phyloP scores from a whole-genome alignment of 2,888 invertebrate genomes.

The Drosophila bunnanda region DNA sequence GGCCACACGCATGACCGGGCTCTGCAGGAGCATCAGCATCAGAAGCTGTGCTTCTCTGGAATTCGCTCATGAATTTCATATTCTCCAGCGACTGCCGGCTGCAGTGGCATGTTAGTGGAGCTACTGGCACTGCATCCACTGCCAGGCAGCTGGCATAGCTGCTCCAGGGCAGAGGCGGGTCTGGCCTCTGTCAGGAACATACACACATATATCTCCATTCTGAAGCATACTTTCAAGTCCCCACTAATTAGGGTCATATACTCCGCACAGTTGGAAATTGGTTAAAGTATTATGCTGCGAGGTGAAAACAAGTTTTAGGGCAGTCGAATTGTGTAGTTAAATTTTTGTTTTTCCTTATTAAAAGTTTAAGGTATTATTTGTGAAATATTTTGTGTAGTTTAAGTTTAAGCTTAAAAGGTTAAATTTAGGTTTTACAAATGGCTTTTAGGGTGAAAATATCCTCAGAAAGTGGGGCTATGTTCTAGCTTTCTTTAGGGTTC shows the following conservation, averaged over 20 bases:
- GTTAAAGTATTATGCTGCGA: neutral
- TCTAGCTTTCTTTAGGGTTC: neutral
- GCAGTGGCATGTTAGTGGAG: slow-evolving; percentile 15
- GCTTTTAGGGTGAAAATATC: neutral
- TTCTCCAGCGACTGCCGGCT: slow-evolving; percentile 27
- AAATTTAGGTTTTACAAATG: neutral
- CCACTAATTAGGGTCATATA: slow-evolving; percentile 14
- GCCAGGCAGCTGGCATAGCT: neutral
- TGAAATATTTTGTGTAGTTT: neutral
- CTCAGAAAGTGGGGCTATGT: neutral
- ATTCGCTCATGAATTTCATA: slow-evolving; percentile 75
- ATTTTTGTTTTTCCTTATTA: no score
- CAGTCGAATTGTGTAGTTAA: no score
- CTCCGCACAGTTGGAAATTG: neutral
- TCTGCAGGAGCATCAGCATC: no score
- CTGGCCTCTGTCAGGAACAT: slow-evolving; percentile 14
- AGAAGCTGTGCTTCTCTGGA: slow-evolving; percentile 58
- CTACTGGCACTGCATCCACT: neutral
- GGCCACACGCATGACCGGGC: slow-evolving; percentile 59
- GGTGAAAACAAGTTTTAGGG: neutral
- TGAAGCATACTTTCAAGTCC: slow-evolving; percentile 12
- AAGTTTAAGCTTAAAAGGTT: neutral
- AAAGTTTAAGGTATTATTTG: neutral
- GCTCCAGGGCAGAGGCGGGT: slow-evolving; percentile 6
- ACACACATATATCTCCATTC: slow-evolving; percentile 1